Evolutionary conservation across 2,888 invertebrate species (phyloP).

Genomic region (Volucella zonaria): DNA sequence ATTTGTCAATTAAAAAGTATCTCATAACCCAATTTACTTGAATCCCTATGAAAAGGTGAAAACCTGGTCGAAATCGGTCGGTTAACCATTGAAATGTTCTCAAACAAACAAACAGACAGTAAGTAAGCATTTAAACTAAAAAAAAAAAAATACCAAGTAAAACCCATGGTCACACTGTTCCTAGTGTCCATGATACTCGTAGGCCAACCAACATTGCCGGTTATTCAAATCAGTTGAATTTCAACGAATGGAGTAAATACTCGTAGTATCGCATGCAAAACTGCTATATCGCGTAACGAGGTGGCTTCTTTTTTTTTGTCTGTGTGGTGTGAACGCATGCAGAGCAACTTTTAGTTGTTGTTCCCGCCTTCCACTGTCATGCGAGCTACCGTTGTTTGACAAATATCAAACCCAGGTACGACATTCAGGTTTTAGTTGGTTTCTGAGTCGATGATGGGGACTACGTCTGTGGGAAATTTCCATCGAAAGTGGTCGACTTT

Average conservation of each 20-base stretch:
- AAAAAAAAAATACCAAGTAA: neutral
- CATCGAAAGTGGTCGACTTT: constrained; percentile 49
- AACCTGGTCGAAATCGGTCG: too few relatives aligned
- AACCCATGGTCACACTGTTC: neutral
- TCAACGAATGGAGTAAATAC: constrained; percentile 43
- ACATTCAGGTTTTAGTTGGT: constrained; percentile 51
- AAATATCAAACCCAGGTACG: constrained; percentile 33
- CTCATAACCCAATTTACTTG: too few relatives aligned
- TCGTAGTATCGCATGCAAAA: constrained; percentile 64
- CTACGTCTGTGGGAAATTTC: constrained; percentile 46
- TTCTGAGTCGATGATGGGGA: constrained; percentile 20
- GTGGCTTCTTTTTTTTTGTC: constrained; percentile 50
- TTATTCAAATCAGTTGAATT: constrained; percentile 58
- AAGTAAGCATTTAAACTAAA: neutral
- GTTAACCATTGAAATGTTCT: neutral
- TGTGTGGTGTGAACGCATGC: constrained; percentile 44
- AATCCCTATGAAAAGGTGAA: too few relatives aligned
- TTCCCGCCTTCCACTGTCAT: constrained; percentile 22
- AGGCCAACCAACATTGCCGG: constrained; percentile 19
- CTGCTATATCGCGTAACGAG: constrained; percentile 66
- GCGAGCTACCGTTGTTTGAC: constrained; percentile 28
- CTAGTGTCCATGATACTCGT: too few relatives aligned
- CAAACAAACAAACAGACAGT: neutral
- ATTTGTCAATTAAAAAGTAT: too few relatives aligned
- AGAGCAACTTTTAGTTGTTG: constrained; percentile 31